Evolutionary conservation across 2,113 vertebrate species (phyloP).

Genomic region (Thalassarche chlororhynchos): DNA sequence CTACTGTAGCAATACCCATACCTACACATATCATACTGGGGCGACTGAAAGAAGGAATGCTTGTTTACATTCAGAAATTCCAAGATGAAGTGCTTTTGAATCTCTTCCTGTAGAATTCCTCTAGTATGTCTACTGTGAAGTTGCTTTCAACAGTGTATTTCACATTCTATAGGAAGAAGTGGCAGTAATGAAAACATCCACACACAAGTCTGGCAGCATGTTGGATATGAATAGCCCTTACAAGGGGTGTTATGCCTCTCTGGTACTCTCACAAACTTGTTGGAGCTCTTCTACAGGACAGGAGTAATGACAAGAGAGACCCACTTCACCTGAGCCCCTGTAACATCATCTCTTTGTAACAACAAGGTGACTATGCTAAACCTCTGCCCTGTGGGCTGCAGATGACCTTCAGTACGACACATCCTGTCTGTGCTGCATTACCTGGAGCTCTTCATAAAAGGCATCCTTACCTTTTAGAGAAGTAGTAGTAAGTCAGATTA

Average conservation of each 20-base stretch:
- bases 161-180: neutral
- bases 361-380: neutral
- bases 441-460: neutral
- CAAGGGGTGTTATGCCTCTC: neutral
- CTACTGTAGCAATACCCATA: neutral
- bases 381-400: neutral
- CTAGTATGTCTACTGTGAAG: neutral
- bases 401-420: neutral
- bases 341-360: neutral
- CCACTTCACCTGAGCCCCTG: neutral
- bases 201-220: neutral
- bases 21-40: fast-evolving
- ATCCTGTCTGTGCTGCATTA: neutral
- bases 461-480: neutral
- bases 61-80: neutral
- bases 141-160: neutral
- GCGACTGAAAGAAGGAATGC: neutral
- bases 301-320: neutral
- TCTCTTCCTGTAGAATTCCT: neutral
- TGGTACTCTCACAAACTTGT: neutral
- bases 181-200: neutral
- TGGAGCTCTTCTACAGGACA: neutral
- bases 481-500: neutral
- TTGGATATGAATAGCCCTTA: neutral
- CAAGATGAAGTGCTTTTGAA: neutral